Evolutionary conservation across 2,888 invertebrate genomes (phyloP).

Genomic region (Serripes groenlandicus): DNA sequence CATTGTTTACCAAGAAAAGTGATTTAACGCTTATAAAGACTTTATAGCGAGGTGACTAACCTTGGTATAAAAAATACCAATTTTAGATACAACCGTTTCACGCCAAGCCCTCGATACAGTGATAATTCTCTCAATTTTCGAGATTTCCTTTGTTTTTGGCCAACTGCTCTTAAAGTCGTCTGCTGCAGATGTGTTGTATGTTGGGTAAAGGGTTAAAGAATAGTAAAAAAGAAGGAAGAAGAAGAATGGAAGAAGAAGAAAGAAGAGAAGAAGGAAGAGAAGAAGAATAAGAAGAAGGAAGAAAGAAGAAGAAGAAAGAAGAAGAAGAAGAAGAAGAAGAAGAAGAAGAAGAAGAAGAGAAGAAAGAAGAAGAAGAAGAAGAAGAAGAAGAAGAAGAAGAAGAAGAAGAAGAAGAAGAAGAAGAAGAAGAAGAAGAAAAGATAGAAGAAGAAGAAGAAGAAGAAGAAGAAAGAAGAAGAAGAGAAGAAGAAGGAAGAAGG

Average conservation of each 20-base stretch:
- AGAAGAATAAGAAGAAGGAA: neutral
- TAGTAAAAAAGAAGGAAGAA: neutral
- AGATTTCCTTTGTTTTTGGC: no score
- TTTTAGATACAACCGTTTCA: no score
- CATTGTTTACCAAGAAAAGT: no score
- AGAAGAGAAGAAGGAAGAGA: neutral
- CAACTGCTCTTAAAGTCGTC: no score
- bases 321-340: neutral
- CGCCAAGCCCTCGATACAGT: no score
- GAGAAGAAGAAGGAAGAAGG: neutral
- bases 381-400: neutral
- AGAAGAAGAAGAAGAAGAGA: neutral
- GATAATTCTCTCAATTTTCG: no score
- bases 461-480: neutral
- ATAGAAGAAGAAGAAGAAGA: neutral
- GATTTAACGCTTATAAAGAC: no score
- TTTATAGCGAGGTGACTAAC: no score
- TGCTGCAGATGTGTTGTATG: no score
- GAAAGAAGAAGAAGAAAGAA: neutral
- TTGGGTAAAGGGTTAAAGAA: no score
- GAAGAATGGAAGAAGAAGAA: slow-evolving; percentile 4
- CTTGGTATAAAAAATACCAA: no score
- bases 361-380: neutral
- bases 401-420: neutral
- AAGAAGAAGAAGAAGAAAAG: neutral